These are phyloP conservation scores for Desmophyllum pertusum DNA, from an alignment of 92 coral and sea anemone species.

Conservation along the genomic window DNA sequence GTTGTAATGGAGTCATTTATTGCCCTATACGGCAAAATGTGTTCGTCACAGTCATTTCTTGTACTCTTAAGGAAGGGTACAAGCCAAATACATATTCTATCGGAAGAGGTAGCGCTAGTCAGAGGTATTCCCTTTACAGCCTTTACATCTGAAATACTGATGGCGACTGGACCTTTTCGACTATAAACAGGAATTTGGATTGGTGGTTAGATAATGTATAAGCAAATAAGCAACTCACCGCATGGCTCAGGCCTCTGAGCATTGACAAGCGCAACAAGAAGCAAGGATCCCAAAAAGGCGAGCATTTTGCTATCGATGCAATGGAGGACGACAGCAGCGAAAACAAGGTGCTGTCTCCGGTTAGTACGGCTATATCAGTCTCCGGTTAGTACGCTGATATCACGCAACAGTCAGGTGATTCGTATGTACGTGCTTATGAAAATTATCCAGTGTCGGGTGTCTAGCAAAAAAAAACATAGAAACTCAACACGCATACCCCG, in stretches of 20 bases:
- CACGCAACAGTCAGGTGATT: conserved; percentile 36
- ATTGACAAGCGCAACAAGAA: conserved; percentile 41
- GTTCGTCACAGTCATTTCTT: too few relatives aligned
- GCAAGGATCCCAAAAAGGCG: conserved; percentile 33
- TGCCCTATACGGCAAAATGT: too few relatives aligned
- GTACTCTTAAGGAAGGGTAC: too few relatives aligned
- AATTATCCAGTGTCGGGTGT: neutral
- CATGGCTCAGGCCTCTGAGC: conserved; percentile 57
- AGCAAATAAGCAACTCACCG: conserved; percentile 24
- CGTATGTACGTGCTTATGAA: neutral
- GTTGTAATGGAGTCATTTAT: too few relatives aligned
- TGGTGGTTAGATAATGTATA: neutral
- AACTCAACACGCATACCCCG: too few relatives aligned
- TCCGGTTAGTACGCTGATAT: neutral
- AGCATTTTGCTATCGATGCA: conserved; percentile 29
- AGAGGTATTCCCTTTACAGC: too few relatives aligned
- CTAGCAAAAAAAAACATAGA: neutral
- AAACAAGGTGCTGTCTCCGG: neutral
- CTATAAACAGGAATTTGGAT: neutral
- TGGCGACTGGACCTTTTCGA: too few relatives aligned
- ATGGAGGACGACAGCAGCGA: neutral
- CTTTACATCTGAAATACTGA: neutral
- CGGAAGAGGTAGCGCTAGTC: too few relatives aligned
- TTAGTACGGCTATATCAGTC: neutral
- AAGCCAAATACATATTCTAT: too few relatives aligned